Percentiles rank a stretch among this genome's conserved stretches.
Conservation (phyloP, 2,888 invertebrate genomes). For the Hoplodrina ambigua region DNA sequence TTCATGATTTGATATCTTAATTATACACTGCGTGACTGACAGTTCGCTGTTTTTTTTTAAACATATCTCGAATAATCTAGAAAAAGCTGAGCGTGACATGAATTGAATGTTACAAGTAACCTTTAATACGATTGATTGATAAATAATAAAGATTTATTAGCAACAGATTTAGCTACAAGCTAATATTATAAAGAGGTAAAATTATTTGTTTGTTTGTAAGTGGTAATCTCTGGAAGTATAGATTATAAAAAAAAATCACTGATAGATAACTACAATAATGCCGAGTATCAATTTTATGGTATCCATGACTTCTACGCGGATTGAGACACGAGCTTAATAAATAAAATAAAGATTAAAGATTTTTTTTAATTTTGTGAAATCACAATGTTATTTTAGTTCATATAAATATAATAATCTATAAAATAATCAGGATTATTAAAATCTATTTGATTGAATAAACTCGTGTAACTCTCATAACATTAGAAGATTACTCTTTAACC, state of each 20-base stretch:
- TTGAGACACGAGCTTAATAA: no score
- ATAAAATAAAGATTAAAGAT: no score
- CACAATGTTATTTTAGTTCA: no score
- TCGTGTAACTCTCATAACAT: slow-evolving; percentile 5
- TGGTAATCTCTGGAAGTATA: background rate
- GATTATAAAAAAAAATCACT: no score
- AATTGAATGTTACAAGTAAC: slow-evolving; percentile 4
- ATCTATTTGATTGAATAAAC: slow-evolving; percentile 3
- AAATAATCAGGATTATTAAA: background rate
- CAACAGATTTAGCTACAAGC: background rate
- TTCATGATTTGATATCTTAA: slow-evolving; percentile 11
- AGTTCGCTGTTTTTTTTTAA: slow-evolving; percentile 11
- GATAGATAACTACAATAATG: no score
- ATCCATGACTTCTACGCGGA: no score
- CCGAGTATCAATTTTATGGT: no score
- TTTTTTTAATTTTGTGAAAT: no score
- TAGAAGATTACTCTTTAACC: slow-evolving; percentile 29
- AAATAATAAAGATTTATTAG: background rate
- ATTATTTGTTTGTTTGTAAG: background rate
- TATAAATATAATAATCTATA: no score
- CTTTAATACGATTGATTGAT: slow-evolving; percentile 18
- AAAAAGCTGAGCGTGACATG: slow-evolving; percentile 31
- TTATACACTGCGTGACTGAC: slow-evolving; percentile 29
- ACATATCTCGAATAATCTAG: background rate
- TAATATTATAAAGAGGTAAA: background rate